These are phyloP conservation scores for Ormia ochracea DNA, from an alignment of 2,888 invertebrate species.

Conservation along the genomic window DNA sequence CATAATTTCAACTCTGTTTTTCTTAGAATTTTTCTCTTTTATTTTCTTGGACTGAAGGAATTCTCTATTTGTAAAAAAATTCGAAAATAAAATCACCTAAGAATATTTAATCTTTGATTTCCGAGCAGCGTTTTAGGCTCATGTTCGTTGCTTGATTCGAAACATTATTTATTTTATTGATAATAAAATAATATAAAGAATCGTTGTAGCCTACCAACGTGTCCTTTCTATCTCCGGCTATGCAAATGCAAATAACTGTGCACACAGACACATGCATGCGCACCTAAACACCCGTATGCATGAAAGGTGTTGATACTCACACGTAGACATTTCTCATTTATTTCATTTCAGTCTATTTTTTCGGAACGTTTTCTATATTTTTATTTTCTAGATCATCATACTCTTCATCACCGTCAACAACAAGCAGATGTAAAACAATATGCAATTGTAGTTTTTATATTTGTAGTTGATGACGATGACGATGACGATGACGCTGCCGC, in stretches of 20 bases:
- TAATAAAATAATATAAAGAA: too few relatives aligned
- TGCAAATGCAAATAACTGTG: slow-evolving; percentile 12
- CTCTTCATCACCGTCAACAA: slow-evolving; percentile 53
- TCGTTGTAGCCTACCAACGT: too few relatives aligned
- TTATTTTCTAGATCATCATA: slow-evolving; percentile 49
- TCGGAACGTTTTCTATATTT: slow-evolving; percentile 8
- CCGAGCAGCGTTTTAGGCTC: too few relatives aligned
- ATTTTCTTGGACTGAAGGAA: too few relatives aligned
- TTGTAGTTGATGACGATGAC: slow-evolving; percentile 31
- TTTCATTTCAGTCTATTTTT: slow-evolving; percentile 30
- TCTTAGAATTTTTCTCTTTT: too few relatives aligned
- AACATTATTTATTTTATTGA: too few relatives aligned
- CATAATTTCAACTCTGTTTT: too few relatives aligned
- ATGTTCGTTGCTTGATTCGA: too few relatives aligned
- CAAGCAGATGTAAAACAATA: slow-evolving; percentile 51
- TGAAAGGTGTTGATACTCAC: slow-evolving; percentile 49
- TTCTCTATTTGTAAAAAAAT: too few relatives aligned
- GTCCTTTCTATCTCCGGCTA: background rate
- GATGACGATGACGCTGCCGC: too few relatives aligned
- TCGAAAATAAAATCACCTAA: too few relatives aligned
- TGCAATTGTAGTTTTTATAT: slow-evolving; percentile 52
- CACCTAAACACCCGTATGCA: background rate
- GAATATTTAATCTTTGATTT: too few relatives aligned
- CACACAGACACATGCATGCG: background rate
- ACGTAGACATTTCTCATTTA: slow-evolving; percentile 40